Conservation (phyloP, 1,140 invertebrate species). For the Pseudomyrmex flavicornis region DNA sequence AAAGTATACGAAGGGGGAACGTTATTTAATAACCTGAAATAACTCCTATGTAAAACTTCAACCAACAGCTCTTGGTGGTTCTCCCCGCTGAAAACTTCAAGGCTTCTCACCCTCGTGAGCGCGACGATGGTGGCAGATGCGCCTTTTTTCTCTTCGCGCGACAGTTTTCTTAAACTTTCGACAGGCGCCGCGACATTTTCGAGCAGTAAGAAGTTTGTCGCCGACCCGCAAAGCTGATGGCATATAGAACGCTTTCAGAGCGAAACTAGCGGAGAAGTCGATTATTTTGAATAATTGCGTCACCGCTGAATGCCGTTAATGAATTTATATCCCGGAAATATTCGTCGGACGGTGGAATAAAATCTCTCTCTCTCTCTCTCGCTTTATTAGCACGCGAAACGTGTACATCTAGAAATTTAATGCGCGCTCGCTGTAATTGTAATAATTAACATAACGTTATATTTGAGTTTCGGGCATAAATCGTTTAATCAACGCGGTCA, state of each 20-base stretch:
- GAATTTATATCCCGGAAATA: conserved; percentile 34
- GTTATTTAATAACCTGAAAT: conserved; percentile 78
- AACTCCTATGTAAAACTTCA: conserved; percentile 76
- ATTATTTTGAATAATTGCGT: conserved; percentile 55
- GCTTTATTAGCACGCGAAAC: conserved; percentile 16
- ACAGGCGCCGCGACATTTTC: conserved; percentile 63
- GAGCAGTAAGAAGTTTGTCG: conserved; percentile 59
- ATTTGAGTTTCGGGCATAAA: conserved; percentile 10
- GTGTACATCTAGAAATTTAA: not conserved
- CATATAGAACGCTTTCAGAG: conserved; percentile 9
- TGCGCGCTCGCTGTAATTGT: not conserved
- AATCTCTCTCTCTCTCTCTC: too few species aligned
- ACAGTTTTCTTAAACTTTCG: conserved; percentile 62
- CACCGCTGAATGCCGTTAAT: conserved; percentile 14
- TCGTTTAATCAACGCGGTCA: conserved; percentile 16
- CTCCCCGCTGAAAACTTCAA: conserved; percentile 47
- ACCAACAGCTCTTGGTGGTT: conserved; percentile 43
- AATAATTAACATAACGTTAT: conserved; percentile 50
- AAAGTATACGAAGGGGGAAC: conserved; percentile 55
- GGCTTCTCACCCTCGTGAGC: conserved; percentile 49
- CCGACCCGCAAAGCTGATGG: conserved; percentile 9
- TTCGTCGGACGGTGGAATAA: conserved; percentile 2
- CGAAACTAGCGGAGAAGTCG: conserved; percentile 27
- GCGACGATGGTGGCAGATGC: not conserved
- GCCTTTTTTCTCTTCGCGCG: conserved; percentile 26